Percentiles rank a stretch among this genome's conserved stretches.
Evolutionary conservation across 2,797 vertebrate genomes (phyloP).

Genomic region (Carapus acus): DNA sequence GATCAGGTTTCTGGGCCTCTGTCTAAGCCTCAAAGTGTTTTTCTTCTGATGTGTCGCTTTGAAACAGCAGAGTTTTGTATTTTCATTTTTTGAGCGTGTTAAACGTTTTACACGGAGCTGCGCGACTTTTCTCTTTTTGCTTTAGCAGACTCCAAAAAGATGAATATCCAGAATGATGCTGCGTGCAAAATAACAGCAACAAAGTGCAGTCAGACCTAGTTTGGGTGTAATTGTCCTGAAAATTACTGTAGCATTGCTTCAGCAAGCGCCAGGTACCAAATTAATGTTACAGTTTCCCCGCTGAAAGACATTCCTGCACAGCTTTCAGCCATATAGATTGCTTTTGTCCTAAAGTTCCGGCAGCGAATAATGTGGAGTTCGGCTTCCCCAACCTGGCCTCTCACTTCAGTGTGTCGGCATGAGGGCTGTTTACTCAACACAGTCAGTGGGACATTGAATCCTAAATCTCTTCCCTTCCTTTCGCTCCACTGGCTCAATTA

Average conservation of each 20-base stretch:
- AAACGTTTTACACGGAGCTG: no score
- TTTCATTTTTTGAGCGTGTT: no score
- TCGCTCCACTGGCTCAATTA: constrained; percentile 64
- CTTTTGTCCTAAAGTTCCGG: constrained; percentile 51
- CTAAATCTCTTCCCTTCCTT: constrained; percentile 70
- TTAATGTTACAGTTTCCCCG: neutral
- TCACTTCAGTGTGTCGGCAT: constrained; percentile 64
- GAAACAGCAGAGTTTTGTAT: no score
- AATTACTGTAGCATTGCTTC: neutral
- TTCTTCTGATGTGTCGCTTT: no score
- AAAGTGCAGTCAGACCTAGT: no score
- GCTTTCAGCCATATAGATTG: constrained; percentile 26
- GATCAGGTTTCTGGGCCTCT: no score
- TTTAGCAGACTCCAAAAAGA: no score
- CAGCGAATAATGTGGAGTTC: constrained; percentile 44
- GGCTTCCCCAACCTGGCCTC: constrained; percentile 60
- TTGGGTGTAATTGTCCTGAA: no score
- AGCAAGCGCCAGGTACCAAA: neutral
- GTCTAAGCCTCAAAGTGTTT: no score
- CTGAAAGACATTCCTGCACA: constrained; percentile 25
- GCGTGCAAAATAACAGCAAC: no score
- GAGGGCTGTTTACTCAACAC: constrained; percentile 69
- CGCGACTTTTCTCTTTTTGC: no score
- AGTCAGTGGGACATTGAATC: constrained; percentile 68
- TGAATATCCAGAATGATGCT: no score